Percentiles rank a stretch among this genome's conserved stretches.
These are phyloP conservation scores for Steromphala cineraria DNA, from an alignment of 2,888 invertebrate species.

Conservation along the genomic window DNA sequence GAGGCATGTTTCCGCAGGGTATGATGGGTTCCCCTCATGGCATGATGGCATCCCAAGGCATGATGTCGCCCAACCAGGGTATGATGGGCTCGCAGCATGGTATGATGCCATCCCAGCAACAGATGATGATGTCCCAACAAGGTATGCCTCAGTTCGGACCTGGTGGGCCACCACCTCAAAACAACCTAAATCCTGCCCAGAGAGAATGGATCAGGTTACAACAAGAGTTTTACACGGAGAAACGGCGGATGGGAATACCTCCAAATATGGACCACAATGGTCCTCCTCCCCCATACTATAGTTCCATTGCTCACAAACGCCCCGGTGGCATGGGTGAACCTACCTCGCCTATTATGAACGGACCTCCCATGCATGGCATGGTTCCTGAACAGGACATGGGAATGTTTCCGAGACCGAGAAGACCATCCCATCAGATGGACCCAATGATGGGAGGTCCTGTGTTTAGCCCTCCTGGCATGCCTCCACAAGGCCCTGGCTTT, in stretches of 20 bases:
- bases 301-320: constrained; percentile 67
- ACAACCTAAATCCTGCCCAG: constrained; percentile 78
- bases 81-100: constrained; percentile 56
- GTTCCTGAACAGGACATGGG: constrained; percentile 49
- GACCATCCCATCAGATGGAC: constrained; percentile 39
- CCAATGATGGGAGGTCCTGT: constrained; percentile 41
- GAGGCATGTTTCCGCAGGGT: constrained; percentile 56
- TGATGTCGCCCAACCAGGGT: constrained; percentile 36
- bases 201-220: constrained; percentile 94
- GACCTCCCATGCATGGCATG: constrained; percentile 55
- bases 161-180: constrained; percentile 54
- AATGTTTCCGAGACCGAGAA: constrained; percentile 54
- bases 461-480: constrained; percentile 47
- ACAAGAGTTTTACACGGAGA: constrained; percentile 80
- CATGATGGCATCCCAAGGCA: constrained; percentile 42
- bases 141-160: constrained; percentile 58
- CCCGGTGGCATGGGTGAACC: constrained; percentile 61
- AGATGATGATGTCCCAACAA: constrained; percentile 60
- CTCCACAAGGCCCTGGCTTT: constrained; percentile 48
- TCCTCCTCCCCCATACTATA: constrained; percentile 67
- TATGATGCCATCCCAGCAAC: constrained; percentile 57
- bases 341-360: constrained; percentile 70
- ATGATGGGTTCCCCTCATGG: constrained; percentile 62
- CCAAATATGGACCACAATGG: constrained; percentile 56
- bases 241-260: constrained; percentile 61